Evolutionary conservation across 2,888 invertebrate genomes (phyloP).

Genomic region (Orthosia incerta): DNA sequence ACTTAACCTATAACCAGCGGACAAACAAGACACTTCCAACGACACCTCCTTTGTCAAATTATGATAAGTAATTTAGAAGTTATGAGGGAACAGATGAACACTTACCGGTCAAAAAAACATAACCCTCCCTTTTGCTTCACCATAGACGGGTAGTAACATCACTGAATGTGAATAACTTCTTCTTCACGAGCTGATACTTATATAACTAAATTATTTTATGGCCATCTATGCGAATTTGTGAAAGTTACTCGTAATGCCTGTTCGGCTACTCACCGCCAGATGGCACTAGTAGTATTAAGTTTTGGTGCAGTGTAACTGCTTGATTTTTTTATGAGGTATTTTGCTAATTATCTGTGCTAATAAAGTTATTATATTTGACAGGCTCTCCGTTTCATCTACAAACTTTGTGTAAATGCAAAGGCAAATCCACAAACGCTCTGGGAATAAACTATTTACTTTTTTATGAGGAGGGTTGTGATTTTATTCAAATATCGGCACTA

Average conservation of each 20-base stretch:
- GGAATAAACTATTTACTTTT: neutral
- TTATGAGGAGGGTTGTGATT: neutral
- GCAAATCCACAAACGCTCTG: neutral
- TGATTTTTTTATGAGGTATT: neutral
- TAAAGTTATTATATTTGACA: neutral
- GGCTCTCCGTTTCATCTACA: neutral
- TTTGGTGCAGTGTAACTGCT: neutral
- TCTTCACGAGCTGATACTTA: neutral
- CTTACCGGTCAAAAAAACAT: too few species aligned
- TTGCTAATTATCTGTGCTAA: too few species aligned
- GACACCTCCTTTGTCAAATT: too few species aligned
- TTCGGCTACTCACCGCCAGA: slow-evolving; percentile 45
- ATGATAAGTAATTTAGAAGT: too few species aligned
- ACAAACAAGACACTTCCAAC: too few species aligned
- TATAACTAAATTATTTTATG: neutral
- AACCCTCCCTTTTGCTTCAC: too few species aligned
- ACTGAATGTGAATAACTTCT: neutral
- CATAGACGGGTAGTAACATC: too few species aligned
- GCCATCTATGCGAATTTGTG: neutral
- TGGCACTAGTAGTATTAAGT: slow-evolving; percentile 38
- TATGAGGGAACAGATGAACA: too few species aligned
- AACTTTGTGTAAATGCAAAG: neutral
- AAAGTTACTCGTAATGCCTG: neutral
- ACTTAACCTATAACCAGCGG: too few species aligned
- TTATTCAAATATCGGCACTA: neutral